Evolutionary conservation across 2,797 vertebrate species (phyloP).

Genomic region (Furcifer pardalis): DNA sequence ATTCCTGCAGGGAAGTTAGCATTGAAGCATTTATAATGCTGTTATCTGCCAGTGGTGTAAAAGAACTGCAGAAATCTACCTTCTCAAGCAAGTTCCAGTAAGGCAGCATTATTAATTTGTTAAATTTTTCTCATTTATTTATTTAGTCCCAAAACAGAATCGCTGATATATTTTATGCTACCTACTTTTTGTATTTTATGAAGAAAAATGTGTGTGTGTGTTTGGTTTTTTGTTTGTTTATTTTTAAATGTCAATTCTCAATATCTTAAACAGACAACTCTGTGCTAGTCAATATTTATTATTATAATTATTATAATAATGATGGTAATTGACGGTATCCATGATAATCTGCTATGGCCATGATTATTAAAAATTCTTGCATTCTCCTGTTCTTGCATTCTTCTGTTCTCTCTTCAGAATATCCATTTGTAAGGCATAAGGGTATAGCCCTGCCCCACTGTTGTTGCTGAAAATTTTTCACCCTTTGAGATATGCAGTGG

Average conservation of each 20-base stretch:
- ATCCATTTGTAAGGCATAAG: not conserved
- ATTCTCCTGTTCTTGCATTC: not conserved
- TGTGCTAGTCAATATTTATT: too few species aligned
- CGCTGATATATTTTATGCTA: not conserved
- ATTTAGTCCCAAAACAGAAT: not conserved
- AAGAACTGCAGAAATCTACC: not conserved
- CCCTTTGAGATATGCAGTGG: too few species aligned
- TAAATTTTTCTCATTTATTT: not conserved
- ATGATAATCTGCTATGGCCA: not conserved
- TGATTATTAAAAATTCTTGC: not conserved
- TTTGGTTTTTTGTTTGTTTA: slow-evolving; percentile 3
- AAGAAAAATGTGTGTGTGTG: slow-evolving; percentile 21
- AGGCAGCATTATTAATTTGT: slow-evolving; percentile 20
- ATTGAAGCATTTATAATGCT: slow-evolving; percentile 31
- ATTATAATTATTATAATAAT: not conserved
- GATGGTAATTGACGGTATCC: too few species aligned
- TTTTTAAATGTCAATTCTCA: not conserved
- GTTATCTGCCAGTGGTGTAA: slow-evolving; percentile 46
- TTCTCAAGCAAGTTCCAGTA: slow-evolving; percentile 4
- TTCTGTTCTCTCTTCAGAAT: not conserved
- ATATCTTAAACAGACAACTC: not conserved
- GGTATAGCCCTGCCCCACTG: not conserved
- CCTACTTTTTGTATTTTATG: slow-evolving; percentile 7
- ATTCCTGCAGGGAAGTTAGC: slow-evolving; percentile 33
- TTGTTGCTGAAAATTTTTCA: not conserved